Conservation (phyloP, 2,797 vertebrate species). For the Monodelphis domestica region DNA sequence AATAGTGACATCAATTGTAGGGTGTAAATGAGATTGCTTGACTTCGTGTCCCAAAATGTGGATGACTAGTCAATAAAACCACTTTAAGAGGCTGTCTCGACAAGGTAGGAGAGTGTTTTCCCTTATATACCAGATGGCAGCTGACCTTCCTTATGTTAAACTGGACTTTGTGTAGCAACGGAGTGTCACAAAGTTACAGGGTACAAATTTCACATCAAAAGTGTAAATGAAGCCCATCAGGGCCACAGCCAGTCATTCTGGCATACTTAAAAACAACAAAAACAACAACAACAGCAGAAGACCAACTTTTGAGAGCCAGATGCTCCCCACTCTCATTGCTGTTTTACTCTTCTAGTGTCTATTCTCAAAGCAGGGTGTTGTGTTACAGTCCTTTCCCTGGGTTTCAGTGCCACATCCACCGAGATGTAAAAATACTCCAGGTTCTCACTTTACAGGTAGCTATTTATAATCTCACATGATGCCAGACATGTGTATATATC, state of each 20-base stretch:
- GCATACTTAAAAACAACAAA: not conserved
- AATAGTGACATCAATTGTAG: slow-evolving; percentile 43
- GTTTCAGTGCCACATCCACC: not conserved
- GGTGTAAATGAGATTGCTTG: slow-evolving; percentile 55
- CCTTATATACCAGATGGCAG: not conserved
- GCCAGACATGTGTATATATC: slow-evolving; percentile 75
- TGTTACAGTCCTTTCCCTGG: not conserved
- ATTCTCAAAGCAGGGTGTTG: not conserved
- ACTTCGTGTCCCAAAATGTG: not conserved
- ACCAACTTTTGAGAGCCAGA: not conserved
- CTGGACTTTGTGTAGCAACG: slow-evolving; percentile 26
- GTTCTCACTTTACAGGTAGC: not conserved
- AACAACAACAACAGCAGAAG: not conserved
- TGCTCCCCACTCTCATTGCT: not conserved
- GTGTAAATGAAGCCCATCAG: not conserved
- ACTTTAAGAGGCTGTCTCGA: slow-evolving; percentile 8
- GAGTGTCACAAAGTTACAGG: slow-evolving; percentile 51
- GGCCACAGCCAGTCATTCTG: not conserved
- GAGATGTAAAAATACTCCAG: slow-evolving; percentile 32
- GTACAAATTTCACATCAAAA: not conserved
- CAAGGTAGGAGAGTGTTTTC: slow-evolving; percentile 17
- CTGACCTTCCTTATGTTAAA: slow-evolving; percentile 52
- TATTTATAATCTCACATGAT: slow-evolving; percentile 77
- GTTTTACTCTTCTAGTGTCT: slow-evolving; percentile 18
- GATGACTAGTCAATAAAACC: slow-evolving; percentile 31